phyloP scores from a whole-genome alignment of 2,797 vertebrate species.

The Antrozous pallidus region DNA sequence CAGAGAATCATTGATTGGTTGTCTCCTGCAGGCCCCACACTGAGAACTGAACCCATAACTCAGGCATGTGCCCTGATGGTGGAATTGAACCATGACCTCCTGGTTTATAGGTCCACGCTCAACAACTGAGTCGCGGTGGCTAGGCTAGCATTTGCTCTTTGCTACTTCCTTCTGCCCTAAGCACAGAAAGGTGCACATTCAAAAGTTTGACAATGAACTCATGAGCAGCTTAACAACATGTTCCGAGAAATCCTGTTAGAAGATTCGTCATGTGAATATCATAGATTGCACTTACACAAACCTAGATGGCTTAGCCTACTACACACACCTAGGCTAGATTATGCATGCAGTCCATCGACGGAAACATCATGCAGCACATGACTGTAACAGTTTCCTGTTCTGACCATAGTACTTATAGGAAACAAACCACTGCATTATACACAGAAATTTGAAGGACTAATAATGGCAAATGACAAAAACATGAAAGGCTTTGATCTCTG shows the following conservation, averaged over 20 bases:
- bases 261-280: not conserved
- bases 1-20: no score
- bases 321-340: not conserved
- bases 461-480: slow-evolving; percentile 7
- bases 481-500: slow-evolving; percentile 15
- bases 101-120: no score
- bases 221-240: not conserved
- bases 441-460: not conserved
- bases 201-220: not conserved
- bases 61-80: no score
- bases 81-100: no score
- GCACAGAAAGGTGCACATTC: not conserved
- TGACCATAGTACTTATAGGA: slow-evolving; percentile 7
- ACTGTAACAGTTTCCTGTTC: not conserved
- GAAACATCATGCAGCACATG: not conserved
- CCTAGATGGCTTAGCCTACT: not conserved
- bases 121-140: no score
- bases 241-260: not conserved
- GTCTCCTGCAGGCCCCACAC: no score
- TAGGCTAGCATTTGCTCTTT: not conserved
- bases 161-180: not conserved
- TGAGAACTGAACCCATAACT: no score
- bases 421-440: slow-evolving; percentile 15
- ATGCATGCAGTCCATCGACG: not conserved
- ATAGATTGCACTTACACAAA: not conserved